Evolutionary conservation across 2,113 vertebrate genomes (phyloP).

Genomic region (Cyphotilapia sp.): DNA sequence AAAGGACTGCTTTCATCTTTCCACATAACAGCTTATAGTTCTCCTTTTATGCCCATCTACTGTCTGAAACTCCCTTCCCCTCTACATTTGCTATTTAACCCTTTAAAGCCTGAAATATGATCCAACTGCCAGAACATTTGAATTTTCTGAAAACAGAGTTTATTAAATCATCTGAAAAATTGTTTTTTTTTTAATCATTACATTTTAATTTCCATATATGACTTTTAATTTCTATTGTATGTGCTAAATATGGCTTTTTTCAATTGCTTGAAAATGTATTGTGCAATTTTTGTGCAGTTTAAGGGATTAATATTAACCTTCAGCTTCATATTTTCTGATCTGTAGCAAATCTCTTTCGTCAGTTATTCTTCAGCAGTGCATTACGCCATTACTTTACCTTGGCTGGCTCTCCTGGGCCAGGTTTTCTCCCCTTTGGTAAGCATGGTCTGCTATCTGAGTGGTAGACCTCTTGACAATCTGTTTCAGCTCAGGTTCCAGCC

Average conservation of each 20-base stretch:
- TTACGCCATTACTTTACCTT: constrained; percentile 66
- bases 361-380: neutral
- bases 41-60: neutral
- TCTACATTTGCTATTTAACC: neutral
- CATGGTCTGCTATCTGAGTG: constrained; percentile 91
- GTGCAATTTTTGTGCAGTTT: neutral
- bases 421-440: constrained; percentile 90
- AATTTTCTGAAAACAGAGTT: neutral
- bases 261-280: neutral
- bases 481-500: constrained; percentile 91
- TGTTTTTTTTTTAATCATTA: neutral
- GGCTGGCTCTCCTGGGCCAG: constrained; percentile 88
- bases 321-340: neutral
- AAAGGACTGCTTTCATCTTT: neutral
- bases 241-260: neutral
- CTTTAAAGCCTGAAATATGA: neutral
- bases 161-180: neutral
- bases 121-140: neutral
- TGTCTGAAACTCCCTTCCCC: neutral
- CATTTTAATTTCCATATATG: neutral
- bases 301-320: neutral
- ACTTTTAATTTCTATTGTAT: neutral
- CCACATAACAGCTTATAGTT: neutral
- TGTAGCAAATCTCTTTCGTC: neutral
- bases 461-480: constrained; percentile 96